A percentile compares a stretch with the other conserved stretches of the same genome.
Evolutionary conservation across 2,888 invertebrate species (phyloP).

Genomic region (Aphodius sticticus): DNA sequence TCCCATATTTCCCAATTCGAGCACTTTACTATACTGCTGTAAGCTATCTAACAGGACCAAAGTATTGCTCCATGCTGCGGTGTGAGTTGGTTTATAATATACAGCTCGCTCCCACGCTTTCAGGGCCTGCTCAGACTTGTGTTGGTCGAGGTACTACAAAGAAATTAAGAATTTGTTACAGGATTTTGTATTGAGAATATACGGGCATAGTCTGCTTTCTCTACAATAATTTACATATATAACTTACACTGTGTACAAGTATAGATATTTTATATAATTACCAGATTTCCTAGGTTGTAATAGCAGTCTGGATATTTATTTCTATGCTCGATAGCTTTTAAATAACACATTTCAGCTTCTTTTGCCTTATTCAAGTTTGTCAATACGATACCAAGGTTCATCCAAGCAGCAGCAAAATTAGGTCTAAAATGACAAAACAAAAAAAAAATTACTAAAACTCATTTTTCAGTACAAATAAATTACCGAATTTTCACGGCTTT

Average conservation of each 20-base stretch:
- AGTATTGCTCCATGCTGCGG: constrained; percentile 92
- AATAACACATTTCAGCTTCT: constrained; percentile 82
- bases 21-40: constrained; percentile 67
- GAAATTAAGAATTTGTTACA: constrained; percentile 8
- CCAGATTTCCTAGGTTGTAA: constrained; percentile 95
- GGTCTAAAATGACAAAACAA: constrained; percentile 62
- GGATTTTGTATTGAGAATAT: not conserved
- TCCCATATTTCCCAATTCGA: constrained; percentile 75
- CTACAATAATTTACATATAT: too few species aligned
- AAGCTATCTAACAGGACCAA: constrained; percentile 82
- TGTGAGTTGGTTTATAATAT: constrained; percentile 76
- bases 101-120: constrained; percentile 86
- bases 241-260: not conserved
- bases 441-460: not conserved
- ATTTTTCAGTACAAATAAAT: constrained; percentile 36
- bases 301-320: constrained; percentile 89
- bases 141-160: constrained; percentile 80
- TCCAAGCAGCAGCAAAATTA: constrained; percentile 96
- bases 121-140: constrained; percentile 76
- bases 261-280: constrained; percentile 54
- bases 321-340: constrained; percentile 78
- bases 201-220: too few species aligned
- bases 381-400: constrained; percentile 95
- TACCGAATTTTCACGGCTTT: constrained; percentile 79
- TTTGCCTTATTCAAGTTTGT: constrained; percentile 74